Conservation (phyloP, 2,888 invertebrate genomes). For the Aelia acuminata region DNA sequence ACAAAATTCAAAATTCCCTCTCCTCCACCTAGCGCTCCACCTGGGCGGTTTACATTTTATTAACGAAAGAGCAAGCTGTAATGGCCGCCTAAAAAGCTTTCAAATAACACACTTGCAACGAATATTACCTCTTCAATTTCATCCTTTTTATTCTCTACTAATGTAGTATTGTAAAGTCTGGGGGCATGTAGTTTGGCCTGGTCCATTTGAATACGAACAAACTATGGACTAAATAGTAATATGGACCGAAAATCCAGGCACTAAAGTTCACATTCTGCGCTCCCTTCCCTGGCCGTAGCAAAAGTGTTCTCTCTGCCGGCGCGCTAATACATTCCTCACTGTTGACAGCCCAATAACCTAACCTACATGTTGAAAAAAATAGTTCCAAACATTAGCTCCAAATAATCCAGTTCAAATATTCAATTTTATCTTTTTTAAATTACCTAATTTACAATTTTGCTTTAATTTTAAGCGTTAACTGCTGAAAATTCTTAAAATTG, state of each 20-base stretch:
- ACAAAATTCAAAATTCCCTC: constrained; percentile 60
- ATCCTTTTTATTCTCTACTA: constrained; percentile 87
- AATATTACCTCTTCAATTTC: constrained; percentile 89
- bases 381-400: background rate
- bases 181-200: constrained; percentile 72
- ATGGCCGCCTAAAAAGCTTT: constrained; percentile 63
- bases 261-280: constrained; percentile 56
- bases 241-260: constrained; percentile 28
- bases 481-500: background rate
- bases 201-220: constrained; percentile 68
- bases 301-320: constrained; percentile 62
- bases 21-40: constrained; percentile 61
- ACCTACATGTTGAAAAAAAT: constrained; percentile 31
- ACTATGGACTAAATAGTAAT: constrained; percentile 50
- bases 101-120: constrained; percentile 68
- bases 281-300: constrained; percentile 53
- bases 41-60: constrained; percentile 54
- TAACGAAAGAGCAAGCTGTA: constrained; percentile 65
- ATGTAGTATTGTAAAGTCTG: constrained; percentile 85
- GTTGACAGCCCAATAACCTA: constrained; percentile 53
- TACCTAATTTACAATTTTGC: background rate
- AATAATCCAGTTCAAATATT: background rate
- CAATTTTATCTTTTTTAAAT: background rate
- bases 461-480: background rate
- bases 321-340: constrained; percentile 50